Evolutionary conservation across 1,140 invertebrate genomes (phyloP).

Genomic region (Drosophila novamexicana): DNA sequence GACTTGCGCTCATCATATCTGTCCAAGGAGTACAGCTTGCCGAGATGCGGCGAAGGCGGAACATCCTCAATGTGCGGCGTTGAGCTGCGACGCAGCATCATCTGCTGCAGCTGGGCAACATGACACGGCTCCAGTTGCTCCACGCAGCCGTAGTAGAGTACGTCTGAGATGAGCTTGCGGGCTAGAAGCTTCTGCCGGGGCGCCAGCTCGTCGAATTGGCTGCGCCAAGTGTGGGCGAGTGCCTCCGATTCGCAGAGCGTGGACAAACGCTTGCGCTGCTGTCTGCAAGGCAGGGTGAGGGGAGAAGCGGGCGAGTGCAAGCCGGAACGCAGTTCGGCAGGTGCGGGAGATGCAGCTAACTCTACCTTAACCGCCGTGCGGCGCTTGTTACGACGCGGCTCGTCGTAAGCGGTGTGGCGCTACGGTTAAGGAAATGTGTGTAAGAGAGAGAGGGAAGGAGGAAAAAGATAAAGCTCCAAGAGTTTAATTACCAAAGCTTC

Average conservation of each 20-base stretch:
- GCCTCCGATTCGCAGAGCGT: constrained; percentile 19
- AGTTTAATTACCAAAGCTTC: constrained; percentile 9
- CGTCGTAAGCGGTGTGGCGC: background rate
- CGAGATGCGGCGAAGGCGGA: background rate
- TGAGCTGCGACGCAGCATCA: constrained; percentile 7
- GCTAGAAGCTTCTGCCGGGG: constrained; percentile 33
- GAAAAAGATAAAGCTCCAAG: background rate
- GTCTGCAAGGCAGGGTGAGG: background rate
- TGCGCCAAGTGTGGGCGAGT: constrained; percentile 38
- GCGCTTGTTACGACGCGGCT: constrained; percentile 2
- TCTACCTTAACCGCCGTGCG: constrained; percentile 11
- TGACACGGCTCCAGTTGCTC: constrained; percentile 35
- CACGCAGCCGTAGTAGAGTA: constrained; percentile 51
- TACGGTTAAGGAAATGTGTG: background rate
- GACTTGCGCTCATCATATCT: constrained; percentile 7
- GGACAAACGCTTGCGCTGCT: background rate
- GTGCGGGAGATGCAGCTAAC: background rate
- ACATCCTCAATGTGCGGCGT: background rate
- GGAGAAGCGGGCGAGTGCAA: background rate
- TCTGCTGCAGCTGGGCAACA: constrained; percentile 32
- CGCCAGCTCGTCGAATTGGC: constrained; percentile 43
- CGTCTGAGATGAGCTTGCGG: constrained; percentile 51
- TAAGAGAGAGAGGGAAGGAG: background rate
- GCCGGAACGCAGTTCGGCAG: background rate
- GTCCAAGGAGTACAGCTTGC: background rate